Percentiles rank a stretch among this genome's conserved stretches.
These are phyloP conservation scores for Thinocorus orbignyianus DNA, from an alignment of 2,113 vertebrate species.

Conservation along the genomic window DNA sequence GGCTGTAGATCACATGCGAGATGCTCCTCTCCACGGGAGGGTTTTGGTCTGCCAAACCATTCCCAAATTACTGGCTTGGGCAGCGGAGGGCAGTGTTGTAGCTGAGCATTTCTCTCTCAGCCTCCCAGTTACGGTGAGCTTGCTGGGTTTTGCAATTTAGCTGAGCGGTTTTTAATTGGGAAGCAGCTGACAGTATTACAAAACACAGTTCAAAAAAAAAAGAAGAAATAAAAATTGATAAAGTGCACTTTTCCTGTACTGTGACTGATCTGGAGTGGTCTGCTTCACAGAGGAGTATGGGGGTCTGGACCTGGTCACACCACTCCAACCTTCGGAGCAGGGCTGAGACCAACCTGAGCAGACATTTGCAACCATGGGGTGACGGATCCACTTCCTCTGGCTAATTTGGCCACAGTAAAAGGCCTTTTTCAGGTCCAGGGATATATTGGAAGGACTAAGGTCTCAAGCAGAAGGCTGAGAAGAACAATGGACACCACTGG, in stretches of 20 bases:
- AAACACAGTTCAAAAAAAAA: background rate
- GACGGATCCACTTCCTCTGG: background rate
- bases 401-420: background rate
- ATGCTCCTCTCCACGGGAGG: background rate
- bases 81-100: background rate
- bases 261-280: background rate
- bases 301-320: background rate
- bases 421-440: background rate
- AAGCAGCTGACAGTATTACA: background rate
- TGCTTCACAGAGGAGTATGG: background rate
- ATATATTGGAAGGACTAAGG: background rate
- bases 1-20: background rate
- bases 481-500: accelerated
- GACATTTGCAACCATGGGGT: background rate
- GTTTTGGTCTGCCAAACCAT: background rate
- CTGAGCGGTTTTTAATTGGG: background rate
- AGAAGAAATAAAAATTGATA: background rate
- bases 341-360: background rate
- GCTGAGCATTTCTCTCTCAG: background rate
- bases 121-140: background rate
- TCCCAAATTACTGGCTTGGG: background rate
- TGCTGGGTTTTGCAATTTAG: background rate
- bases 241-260: background rate
- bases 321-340: background rate
- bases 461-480: background rate